phyloP scores from a whole-genome alignment of 2,888 invertebrate species.

The Cephus sareptanus region DNA sequence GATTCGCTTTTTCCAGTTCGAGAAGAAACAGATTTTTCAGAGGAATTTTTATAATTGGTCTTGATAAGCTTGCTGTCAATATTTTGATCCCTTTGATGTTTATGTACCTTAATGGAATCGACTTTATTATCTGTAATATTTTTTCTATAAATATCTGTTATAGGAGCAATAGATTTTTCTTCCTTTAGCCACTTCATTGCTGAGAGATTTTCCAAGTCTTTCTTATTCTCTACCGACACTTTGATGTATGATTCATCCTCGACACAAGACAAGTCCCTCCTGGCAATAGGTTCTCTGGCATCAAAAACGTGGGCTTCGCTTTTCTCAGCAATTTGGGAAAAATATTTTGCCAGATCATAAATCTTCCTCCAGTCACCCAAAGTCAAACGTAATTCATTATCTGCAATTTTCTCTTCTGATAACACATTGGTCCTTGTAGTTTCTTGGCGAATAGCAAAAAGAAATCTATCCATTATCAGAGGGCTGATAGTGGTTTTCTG shows the following conservation, averaged over 20 bases:
- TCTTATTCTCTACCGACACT: too few species aligned
- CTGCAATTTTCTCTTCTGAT: not conserved
- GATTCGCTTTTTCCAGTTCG: too few species aligned
- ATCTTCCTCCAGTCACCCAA: not conserved
- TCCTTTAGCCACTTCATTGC: too few species aligned
- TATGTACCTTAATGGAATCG: not conserved
- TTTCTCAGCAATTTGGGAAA: not conserved
- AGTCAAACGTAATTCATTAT: not conserved
- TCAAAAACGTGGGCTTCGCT: not conserved
- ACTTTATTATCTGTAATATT: too few species aligned
- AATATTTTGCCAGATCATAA: not conserved
- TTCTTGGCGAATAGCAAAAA: not conserved
- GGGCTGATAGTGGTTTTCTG: not conserved
- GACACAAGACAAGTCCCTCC: not conserved
- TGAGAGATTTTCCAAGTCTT: too few species aligned
- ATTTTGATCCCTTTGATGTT: not conserved
- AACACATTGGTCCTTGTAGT: not conserved
- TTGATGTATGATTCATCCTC: not conserved
- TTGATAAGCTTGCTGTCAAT: not conserved
- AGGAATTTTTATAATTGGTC: too few species aligned
- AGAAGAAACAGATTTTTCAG: too few species aligned
- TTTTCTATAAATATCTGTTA: too few species aligned
- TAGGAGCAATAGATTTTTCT: too few species aligned
- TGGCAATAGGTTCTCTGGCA: not conserved
- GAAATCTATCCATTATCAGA: not conserved